Base-by-base conservation (phyloP, 2,113 vertebrate genomes). In the Chloropsis hardwickii region DNA sequence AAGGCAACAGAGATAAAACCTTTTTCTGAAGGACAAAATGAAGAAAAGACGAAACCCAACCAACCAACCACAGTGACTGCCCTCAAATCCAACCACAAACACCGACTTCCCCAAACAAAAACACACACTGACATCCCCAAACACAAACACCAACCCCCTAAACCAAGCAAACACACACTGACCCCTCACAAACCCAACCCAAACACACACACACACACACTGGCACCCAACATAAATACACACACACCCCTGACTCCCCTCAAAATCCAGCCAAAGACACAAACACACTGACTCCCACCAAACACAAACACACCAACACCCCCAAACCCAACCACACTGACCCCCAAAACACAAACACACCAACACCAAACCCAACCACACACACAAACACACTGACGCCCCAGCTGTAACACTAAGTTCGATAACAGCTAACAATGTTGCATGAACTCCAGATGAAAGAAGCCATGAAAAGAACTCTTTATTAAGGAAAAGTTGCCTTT, bases 41-140 rank as follows among this genome's bases (percentile, higher is more conserved):
- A 27, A 42, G 20, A 37, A 45, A 25, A 14, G 1, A 2, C 12
- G 29, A 62, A 58, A 16, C 15, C 19, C 21, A 21, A 29, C 20
- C 44, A 51, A 71, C 10, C 12, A 66, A 57, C 39, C 18, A 40
- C 8, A 69, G 35, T 0, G 0, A 11, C 13, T 1, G 3, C 28
- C 5, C n/a, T 66, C 42, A 71, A 53, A 25, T 27, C 27, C 37
- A 37, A 37, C 66, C n/a, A 12, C 28, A 66, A 67, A 50, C 61
- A 39, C 21, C 5, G 6, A 39, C 10, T 14, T 10, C 16, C 25
- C 31, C 64, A 39, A 33, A 6, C 29, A 37, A 8, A 56, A 39
- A 12, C 35, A n/a, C 39, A 80, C 18, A 27, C 15, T 18, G 16
- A 25, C 15, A 10, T 8, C 29, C 45, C 23, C 12, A 61, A 33